A percentile compares a stretch with the other conserved stretches of the same genome.
Conservation (phyloP, 2,888 invertebrate genomes). For the Patella caerulea region DNA sequence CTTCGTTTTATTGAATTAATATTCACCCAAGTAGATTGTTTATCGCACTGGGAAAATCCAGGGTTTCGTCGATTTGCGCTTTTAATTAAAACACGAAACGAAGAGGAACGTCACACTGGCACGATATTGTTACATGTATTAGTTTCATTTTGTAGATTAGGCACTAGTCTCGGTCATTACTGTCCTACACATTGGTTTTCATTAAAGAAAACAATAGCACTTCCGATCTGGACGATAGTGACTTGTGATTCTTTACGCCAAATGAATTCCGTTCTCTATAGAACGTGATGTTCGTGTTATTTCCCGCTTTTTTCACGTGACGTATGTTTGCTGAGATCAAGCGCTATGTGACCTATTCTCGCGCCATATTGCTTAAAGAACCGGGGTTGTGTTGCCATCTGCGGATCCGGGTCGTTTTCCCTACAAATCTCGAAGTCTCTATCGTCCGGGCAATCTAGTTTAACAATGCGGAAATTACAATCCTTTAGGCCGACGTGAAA, state of each 20-base stretch:
- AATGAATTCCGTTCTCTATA: not conserved
- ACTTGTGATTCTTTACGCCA: not conserved
- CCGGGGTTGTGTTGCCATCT: too few species aligned
- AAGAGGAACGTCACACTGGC: not conserved
- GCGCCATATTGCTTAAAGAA: not conserved
- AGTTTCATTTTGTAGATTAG: constrained; percentile 4
- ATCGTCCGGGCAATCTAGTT: too few species aligned
- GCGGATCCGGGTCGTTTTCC: too few species aligned
- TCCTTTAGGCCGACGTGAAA: too few species aligned
- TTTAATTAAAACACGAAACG: not conserved
- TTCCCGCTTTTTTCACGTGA: not conserved
- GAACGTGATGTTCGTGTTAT: constrained; percentile 4
- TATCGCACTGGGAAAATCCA: not conserved
- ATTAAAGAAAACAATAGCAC: not conserved
- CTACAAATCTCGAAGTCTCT: too few species aligned
- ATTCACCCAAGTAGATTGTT: not conserved
- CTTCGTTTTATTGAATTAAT: not conserved
- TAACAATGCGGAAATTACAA: too few species aligned
- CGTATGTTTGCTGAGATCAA: not conserved
- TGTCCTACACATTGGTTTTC: not conserved
- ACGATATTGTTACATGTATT: constrained; percentile 12
- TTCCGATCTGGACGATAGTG: constrained; percentile 1
- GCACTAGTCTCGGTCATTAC: not conserved
- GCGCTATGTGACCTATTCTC: not conserved
- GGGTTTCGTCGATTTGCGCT: constrained; percentile 1